Conservation (phyloP, 2,113 vertebrate species). For the Phasianus colchicus region DNA sequence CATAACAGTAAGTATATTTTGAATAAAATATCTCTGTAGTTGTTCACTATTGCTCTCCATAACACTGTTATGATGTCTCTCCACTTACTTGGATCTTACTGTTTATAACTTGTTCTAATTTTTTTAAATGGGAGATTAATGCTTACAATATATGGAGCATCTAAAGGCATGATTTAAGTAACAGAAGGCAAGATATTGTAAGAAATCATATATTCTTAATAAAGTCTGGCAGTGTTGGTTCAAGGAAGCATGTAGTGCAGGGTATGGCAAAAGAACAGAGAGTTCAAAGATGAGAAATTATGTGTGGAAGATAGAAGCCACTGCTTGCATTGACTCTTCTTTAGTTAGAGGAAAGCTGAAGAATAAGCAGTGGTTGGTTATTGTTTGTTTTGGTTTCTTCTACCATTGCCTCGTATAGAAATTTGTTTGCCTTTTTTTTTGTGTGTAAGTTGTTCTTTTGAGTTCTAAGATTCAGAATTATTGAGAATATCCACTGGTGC, state of each 20-base stretch:
- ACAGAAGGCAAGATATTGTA: background rate
- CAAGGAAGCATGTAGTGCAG: background rate
- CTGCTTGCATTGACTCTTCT: background rate
- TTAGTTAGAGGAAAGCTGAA: background rate
- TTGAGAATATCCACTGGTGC: background rate
- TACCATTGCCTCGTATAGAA: background rate
- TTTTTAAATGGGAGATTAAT: background rate
- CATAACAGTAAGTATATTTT: background rate
- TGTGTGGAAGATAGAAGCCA: background rate
- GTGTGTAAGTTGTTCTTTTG: background rate
- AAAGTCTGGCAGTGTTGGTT: background rate
- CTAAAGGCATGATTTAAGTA: background rate
- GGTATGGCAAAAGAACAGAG: background rate
- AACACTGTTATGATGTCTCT: background rate
- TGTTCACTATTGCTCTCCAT: background rate
- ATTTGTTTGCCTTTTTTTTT: background rate
- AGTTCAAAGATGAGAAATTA: background rate
- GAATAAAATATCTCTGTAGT: background rate
- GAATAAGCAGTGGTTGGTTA: accelerated
- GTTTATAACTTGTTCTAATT: background rate
- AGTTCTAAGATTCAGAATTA: background rate
- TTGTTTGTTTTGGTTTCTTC: too few relatives aligned
- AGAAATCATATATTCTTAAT: background rate
- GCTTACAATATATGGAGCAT: background rate
- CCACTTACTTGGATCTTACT: conserved; percentile 5